Percentiles rank a stretch among this genome's conserved stretches.
Conservation (phyloP, 2,888 invertebrate species). For the Malacosoma neustria region DNA sequence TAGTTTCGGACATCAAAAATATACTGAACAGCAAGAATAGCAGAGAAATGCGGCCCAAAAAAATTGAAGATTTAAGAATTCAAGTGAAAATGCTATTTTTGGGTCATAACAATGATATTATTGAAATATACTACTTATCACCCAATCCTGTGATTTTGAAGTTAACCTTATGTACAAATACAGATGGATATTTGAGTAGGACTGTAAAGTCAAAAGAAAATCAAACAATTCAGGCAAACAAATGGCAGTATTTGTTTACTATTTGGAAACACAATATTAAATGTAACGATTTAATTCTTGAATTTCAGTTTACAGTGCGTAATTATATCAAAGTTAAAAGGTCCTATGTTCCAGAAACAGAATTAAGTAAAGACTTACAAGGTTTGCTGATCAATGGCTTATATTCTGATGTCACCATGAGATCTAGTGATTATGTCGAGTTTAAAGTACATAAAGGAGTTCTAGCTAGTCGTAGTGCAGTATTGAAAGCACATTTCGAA, state of each 20-base stretch:
- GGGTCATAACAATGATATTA: slow-evolving; percentile 54
- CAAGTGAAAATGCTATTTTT: slow-evolving; percentile 60
- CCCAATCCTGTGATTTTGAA: slow-evolving; percentile 53
- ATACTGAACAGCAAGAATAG: slow-evolving; percentile 45
- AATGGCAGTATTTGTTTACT: slow-evolving; percentile 62
- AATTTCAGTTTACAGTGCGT: slow-evolving; percentile 58
- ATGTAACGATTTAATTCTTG: slow-evolving; percentile 46
- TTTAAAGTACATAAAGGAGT: slow-evolving; percentile 60
- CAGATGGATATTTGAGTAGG: slow-evolving; percentile 57
- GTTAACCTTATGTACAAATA: slow-evolving; percentile 48
- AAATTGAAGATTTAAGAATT: slow-evolving; percentile 35
- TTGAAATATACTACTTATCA: slow-evolving; percentile 56
- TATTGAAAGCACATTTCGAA: slow-evolving; percentile 60
- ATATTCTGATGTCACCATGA: slow-evolving; percentile 61
- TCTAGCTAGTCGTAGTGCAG: slow-evolving; percentile 54
- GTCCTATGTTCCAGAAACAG: slow-evolving; percentile 39
- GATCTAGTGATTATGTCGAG: slow-evolving; percentile 49
- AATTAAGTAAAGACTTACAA: slow-evolving; percentile 55
- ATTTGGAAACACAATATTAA: slow-evolving; percentile 54
- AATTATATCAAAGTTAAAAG: slow-evolving; percentile 54
- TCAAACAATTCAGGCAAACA: slow-evolving; percentile 55
- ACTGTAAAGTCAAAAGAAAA: slow-evolving; percentile 58
- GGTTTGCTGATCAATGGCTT: slow-evolving; percentile 47
- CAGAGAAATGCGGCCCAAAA: slow-evolving; percentile 53
- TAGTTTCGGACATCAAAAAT: slow-evolving; percentile 45